Base-by-base conservation (phyloP, 64 coral and sea anemone species). In the Montipora efflorescens region DNA sequence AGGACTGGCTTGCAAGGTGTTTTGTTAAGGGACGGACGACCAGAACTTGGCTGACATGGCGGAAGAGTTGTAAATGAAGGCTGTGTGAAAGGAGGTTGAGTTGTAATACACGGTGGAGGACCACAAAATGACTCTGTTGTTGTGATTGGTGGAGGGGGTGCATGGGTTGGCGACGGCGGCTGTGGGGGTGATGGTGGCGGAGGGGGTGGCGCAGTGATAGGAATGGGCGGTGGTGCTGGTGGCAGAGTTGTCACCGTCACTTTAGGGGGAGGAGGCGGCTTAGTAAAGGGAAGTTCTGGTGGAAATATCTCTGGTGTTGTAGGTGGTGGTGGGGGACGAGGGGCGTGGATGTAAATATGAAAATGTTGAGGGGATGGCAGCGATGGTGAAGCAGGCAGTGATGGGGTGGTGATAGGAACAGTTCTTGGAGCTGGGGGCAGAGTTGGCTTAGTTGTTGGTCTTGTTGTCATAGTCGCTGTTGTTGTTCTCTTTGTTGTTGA, bases 11-110 rank as follows among this genome's bases (percentile, higher is more conserved):
- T 36, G 36, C 36, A 57, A 57, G 53, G 11, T 6, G 53, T 57
- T 57, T 55, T 18, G 14, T 57, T 69, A 12, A 69, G 22, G 46
- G 87, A 21, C 11, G 44, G 4, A 11, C n/a, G 49, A 20, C 14
- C n/a, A 59, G 72, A 16, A 18, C 13, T 52, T 36, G 91, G 91
- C 20, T 74, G 25, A 45, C 83, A 87, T 2, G 84, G 92, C 28
- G 92, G 91, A 51, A 80, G 74, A 7, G 76, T 45, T 15, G 57
- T 67, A 47, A 51, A 20, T 68, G 67, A 50, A n/a, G 90, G 19
- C 47, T 51, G 36, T 28, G 70, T 36, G 52, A 12, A 19, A 10
- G 72, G 21, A 10, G 80, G 11, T 8, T 10, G 69, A 49, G 77
- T n/a, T 64, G 75, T 28, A 52, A 18, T 25, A 14, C 82, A 86